phyloP scores from a whole-genome alignment of 2,113 vertebrate species.

The Microcebus tavaratra region DNA sequence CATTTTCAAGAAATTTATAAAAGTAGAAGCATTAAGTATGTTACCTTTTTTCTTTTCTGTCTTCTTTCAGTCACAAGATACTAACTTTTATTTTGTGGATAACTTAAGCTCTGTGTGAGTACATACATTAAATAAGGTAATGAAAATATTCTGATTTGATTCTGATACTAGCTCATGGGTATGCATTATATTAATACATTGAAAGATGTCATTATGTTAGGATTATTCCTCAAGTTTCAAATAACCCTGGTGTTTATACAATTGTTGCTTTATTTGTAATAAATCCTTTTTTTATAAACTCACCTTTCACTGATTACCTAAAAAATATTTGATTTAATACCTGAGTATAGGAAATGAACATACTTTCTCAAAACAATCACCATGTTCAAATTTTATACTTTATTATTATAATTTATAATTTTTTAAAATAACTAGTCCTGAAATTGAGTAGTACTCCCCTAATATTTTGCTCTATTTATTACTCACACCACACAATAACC shows the following conservation, averaged over 20 bases:
- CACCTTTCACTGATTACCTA: not conserved
- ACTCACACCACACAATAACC: not conserved
- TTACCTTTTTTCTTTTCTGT: not conserved
- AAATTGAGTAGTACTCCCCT: not conserved
- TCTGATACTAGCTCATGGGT: not conserved
- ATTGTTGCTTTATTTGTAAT: constrained; percentile 3
- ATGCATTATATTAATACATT: not conserved
- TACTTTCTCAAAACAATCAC: not conserved
- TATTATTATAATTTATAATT: not conserved
- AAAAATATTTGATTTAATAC: not conserved
- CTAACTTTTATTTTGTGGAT: not conserved
- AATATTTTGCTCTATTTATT: not conserved
- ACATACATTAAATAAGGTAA: not conserved
- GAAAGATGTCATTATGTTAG: not conserved
- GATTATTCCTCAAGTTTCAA: not conserved
- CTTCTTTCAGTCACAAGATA: not conserved
- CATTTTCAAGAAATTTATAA: constrained; percentile 19
- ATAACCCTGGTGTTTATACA: not conserved
- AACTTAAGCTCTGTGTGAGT: not conserved
- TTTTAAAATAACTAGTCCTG: not conserved
- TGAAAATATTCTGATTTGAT: not conserved
- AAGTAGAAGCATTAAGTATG: not conserved
- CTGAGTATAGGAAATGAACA: not conserved
- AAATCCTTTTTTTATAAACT: not conserved
- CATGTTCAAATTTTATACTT: not conserved